Conservation (phyloP, 2,888 invertebrate genomes). For the Drosophila subsilvestris region DNA sequence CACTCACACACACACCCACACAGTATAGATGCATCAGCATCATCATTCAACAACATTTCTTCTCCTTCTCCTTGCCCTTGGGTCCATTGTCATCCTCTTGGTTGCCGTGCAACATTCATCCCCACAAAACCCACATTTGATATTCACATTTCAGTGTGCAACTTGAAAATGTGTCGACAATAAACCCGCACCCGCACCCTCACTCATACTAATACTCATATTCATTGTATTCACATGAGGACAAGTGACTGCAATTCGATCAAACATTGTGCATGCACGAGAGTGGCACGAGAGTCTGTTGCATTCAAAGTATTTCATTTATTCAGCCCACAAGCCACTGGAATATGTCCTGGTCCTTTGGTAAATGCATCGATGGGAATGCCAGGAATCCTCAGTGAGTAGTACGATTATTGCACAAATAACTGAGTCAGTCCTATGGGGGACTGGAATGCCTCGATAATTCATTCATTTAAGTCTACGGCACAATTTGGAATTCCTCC, state of each 20-base stretch:
- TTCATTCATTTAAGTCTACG: not conserved
- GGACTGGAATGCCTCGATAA: not conserved
- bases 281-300: not conserved
- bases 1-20: conserved; percentile 3
- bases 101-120: conserved; percentile 8
- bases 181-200: conserved; percentile 6
- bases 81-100: conserved; percentile 23
- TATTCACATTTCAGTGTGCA: conserved; percentile 51
- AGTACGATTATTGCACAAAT: conserved; percentile 3
- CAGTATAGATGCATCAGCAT: conserved; percentile 23
- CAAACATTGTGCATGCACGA: conserved; percentile 50
- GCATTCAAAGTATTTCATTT: conserved; percentile 45
- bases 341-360: conserved; percentile 6
- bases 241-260: conserved; percentile 55
- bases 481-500: not conserved
- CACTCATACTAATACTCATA: not conserved
- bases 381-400: conserved; percentile 15
- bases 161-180: conserved; percentile 67
- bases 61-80: conserved; percentile 31
- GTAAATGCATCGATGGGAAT: conserved; percentile 19
- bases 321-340: conserved; percentile 22
- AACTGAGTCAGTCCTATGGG: not conserved
- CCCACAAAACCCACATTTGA: conserved; percentile 19
- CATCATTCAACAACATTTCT: conserved; percentile 29
- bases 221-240: conserved; percentile 6